Base-by-base conservation (phyloP, 2,888 invertebrate species). In the Mamestra brassicae region DNA sequence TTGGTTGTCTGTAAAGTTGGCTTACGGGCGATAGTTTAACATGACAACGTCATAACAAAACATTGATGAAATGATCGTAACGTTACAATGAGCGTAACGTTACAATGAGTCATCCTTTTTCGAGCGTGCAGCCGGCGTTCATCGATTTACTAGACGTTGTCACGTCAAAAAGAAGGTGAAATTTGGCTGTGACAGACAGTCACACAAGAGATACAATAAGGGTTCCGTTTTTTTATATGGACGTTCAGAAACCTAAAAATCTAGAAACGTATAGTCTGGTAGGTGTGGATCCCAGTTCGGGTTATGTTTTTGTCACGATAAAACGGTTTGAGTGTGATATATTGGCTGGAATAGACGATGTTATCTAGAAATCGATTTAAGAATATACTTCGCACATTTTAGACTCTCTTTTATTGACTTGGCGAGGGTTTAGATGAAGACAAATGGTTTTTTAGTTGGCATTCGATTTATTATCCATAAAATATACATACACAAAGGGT, bases 261-360 rank as follows among this genome's bases (percentile, higher is more conserved):
- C 52, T 55, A 45, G 42, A 36, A 15, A 55, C 52, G 6, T 55
- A 17, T 42, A 26, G 55, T 75, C 42, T 57, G n/a, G 36, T 38
- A 10, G 58, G 26, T 6, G 52, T 17, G 2, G 17, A 17, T 52
- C 17, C 52, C 26, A 67, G 6, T 68, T 36, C 1, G 63, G 68
- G 71, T 66, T 34, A 55, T 58, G 26, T 76, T 73, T 73, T 76
- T 76, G 58, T 76, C 45, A n/a, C 57, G 54, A 83, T 80, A 62
- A 74, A 62, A 74, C 55, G 26, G 45, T 34, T 63, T 50, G 65
- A 66, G 34, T 55, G 69, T 65, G 61, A 73, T 76, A 38, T 62
- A 73, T 74, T 54, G 58, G 8, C 26, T 36, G 10, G 15, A 73
- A 61, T 57, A 42, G 38, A 26, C 11, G 47, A 47, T 11, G 47